Evolutionary conservation across 2,113 vertebrate genomes (phyloP), one percentile per base, ranked within the genome.

Genomic region (Pseudorasbora parva): DNA sequence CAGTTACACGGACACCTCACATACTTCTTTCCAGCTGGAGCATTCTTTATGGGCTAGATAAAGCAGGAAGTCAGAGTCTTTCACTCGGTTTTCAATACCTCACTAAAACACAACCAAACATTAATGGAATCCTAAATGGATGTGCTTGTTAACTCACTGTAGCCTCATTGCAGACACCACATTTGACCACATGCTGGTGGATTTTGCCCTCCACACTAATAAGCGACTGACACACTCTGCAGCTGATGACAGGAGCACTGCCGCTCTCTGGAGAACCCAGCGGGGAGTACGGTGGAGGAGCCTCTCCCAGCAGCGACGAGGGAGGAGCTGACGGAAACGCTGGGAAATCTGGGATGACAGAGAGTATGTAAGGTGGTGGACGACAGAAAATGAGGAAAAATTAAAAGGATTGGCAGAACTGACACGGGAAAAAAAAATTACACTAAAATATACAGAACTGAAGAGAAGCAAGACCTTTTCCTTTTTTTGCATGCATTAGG

Each of bases 1-100:
- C 96, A 96, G 91, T 96, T 96, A 62, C 96, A 97, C 0, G 96
- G 95, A 85, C 96, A 96, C 72, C 96, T 93, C n/a, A 97, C 96
- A 11, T 97, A 96, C 88, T 97, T 97, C 93, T 97, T 96, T 19
- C 96, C 96, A 1, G 93, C 92, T 0, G 96, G 96, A 78, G 96
- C 94, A 83, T 96, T 96, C 88, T 96, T 96, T 82, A 96, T 97
- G 0, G 96, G 96, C 96, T 96, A 81, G 0, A 57, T 86, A 19
- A 86, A 3, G 25, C 56, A 78, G 45, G 71, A 76, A 75, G 6
- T 79, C 17, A 79, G 5, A 21, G 14, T 78, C 57, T 45, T 60
- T 45, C 23, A 30, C 15, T 57, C 49, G 41, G 9, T 54, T 59
- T 77, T n/a, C 11, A 30, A 25, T 17, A 5, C 57, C n/a, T 59